Percentiles rank a stretch among this genome's conserved stretches.
Conservation (phyloP, 2,797 vertebrate species). For the Discoglossus pictus region DNA sequence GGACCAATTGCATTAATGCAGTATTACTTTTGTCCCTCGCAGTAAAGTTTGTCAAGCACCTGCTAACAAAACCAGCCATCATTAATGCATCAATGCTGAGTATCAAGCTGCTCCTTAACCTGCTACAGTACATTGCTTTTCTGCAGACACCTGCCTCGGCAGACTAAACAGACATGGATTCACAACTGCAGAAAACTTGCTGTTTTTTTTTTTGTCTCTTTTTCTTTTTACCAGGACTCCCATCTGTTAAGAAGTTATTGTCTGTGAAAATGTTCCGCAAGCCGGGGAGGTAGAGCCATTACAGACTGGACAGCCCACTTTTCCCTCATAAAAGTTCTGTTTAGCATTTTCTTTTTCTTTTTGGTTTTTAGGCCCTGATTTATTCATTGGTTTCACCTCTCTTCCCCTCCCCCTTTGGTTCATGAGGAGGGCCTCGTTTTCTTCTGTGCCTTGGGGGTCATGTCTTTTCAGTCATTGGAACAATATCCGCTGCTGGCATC, state of each 20-base stretch:
- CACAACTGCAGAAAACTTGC: conserved; percentile 79
- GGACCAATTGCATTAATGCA: no score
- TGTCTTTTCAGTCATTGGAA: conserved; percentile 78
- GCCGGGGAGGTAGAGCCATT: conserved; percentile 66
- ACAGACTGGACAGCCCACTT: conserved; percentile 68
- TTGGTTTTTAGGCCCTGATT: conserved; percentile 82
- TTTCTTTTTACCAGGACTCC: conserved; percentile 79
- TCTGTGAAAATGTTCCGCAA: conserved; percentile 87
- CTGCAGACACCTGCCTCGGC: conserved; percentile 83
- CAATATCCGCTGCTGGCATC: conserved; percentile 81
- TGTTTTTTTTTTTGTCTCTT: conserved; percentile 55
- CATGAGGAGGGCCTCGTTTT: conserved; percentile 75
- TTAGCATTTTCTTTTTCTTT: conserved; percentile 87
- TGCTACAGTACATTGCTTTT: conserved; percentile 61
- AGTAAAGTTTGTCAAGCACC: conserved; percentile 33
- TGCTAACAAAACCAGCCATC: conserved; percentile 56
- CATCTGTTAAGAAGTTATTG: conserved; percentile 96
- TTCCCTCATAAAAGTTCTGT: conserved; percentile 78
- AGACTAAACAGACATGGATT: conserved; percentile 82
- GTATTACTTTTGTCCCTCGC: conserved; percentile 26
- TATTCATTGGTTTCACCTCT: conserved; percentile 97
- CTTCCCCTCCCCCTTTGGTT: conserved; percentile 74
- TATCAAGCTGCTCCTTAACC: conserved; percentile 66
- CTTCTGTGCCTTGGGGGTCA: conserved; percentile 78
- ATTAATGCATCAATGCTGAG: conserved; percentile 45